Conservation (phyloP, 2,113 vertebrate species). For the Semicossyphus pulcher region DNA sequence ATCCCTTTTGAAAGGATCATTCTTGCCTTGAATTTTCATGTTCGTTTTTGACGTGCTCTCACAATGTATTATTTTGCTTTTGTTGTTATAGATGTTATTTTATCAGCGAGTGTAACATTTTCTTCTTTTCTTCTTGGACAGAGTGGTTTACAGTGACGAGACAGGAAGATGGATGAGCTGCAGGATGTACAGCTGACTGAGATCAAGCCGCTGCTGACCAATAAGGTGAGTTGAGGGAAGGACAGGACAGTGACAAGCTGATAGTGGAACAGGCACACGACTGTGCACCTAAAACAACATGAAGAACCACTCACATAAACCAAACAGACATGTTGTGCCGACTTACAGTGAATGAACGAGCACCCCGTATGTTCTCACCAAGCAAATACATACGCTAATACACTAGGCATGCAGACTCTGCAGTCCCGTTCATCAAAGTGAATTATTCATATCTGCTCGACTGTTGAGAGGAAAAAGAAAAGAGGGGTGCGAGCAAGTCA, state of each 20-base stretch:
- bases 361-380: not conserved
- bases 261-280: not conserved
- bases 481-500: conserved; percentile 9
- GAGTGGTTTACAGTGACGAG: conserved; percentile 52
- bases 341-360: not conserved
- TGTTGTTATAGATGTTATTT: not conserved
- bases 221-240: conserved; percentile 86
- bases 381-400: conserved; percentile 36
- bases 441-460: conserved; percentile 77
- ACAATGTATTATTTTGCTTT: not conserved
- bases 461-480: conserved; percentile 40
- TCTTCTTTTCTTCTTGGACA: conserved; percentile 5
- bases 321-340: not conserved
- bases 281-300: not conserved
- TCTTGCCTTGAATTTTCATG: not conserved
- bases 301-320: conserved; percentile 7
- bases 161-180: conserved; percentile 91
- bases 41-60: not conserved
- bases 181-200: conserved; percentile 97
- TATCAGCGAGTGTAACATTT: not conserved
- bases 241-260: not conserved
- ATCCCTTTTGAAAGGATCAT: not conserved
- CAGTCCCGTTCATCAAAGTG: conserved; percentile 74
- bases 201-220: conserved; percentile 95
- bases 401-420: conserved; percentile 34